Conservation (phyloP, 2,113 vertebrate genomes). For the Centropus bengalensis region DNA sequence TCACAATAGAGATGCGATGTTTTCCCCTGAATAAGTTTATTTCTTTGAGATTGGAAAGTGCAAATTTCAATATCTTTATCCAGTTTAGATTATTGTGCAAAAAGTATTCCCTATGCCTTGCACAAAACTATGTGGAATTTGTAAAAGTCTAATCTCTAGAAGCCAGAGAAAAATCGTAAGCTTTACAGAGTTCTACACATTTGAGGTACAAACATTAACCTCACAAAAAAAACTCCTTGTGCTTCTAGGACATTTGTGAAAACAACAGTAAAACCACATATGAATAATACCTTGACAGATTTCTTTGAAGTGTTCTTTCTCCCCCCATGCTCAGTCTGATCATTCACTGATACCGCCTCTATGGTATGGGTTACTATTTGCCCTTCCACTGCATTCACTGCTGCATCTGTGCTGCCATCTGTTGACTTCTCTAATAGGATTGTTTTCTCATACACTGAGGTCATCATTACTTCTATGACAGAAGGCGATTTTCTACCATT, state of each 20-base stretch:
- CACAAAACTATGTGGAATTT: background rate
- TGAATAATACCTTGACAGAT: constrained; percentile 48
- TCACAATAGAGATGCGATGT: background rate
- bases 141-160: background rate
- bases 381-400: background rate
- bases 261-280: background rate
- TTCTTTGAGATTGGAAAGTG: background rate
- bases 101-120: background rate
- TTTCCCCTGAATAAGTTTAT: background rate
- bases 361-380: background rate
- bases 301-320: background rate
- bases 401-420: constrained; percentile 1
- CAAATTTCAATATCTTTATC: background rate
- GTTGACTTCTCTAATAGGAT: background rate
- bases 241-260: background rate
- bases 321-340: background rate
- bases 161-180: background rate
- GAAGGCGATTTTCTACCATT: constrained; percentile 34
- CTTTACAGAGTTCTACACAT: background rate
- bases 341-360: background rate
- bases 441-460: constrained; percentile 31
- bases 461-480: constrained; percentile 12
- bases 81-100: background rate
- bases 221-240: background rate
- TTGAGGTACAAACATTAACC: background rate